Percentiles rank a stretch among this genome's conserved stretches.
phyloP scores from a whole-genome alignment of 2,888 invertebrate genomes.

The Oscheius onirici region DNA sequence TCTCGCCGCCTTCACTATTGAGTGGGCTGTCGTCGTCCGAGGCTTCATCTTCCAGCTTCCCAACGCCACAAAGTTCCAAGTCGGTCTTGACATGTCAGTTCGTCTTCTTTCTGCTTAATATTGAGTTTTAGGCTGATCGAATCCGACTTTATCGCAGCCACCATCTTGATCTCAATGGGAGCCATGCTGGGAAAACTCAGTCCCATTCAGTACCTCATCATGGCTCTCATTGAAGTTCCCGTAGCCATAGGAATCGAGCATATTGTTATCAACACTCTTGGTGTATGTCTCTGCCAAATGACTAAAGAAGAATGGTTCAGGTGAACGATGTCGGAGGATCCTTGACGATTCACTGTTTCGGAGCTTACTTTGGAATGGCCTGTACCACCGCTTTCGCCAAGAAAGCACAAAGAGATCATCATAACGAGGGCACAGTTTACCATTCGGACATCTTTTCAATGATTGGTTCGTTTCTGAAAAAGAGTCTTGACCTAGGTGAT shows the following conservation, averaged over 20 bases:
- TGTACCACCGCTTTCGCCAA: conserved; percentile 79
- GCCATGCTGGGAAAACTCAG: conserved; percentile 74
- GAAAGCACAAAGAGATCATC: conserved; percentile 62
- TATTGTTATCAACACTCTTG: conserved; percentile 33
- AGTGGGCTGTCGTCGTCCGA: conserved; percentile 78
- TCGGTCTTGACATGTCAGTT: conserved; percentile 42
- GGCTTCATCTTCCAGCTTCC: conserved; percentile 46
- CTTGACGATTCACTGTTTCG: conserved; percentile 91
- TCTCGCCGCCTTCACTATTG: conserved; percentile 83
- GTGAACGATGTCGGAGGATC: conserved; percentile 91
- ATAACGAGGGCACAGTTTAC: conserved; percentile 81
- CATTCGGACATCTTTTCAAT: conserved; percentile 90
- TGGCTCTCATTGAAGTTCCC: conserved; percentile 73
- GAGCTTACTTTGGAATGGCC: conserved; percentile 92
- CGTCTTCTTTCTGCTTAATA: neutral
- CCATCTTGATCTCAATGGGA: conserved; percentile 75
- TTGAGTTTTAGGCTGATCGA: conserved; percentile 69
- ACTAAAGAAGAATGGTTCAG: too few relatives aligned
- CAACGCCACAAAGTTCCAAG: conserved; percentile 35
- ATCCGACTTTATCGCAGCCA: conserved; percentile 73
- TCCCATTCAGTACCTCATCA: conserved; percentile 73
- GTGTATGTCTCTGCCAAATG: conserved; percentile 61
- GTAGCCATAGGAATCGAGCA: conserved; percentile 72
- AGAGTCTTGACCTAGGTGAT: too few relatives aligned
- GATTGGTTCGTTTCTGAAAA: conserved; percentile 79